Conservation (phyloP, 2,113 vertebrate species). For the Larimichthys crocea region DNA sequence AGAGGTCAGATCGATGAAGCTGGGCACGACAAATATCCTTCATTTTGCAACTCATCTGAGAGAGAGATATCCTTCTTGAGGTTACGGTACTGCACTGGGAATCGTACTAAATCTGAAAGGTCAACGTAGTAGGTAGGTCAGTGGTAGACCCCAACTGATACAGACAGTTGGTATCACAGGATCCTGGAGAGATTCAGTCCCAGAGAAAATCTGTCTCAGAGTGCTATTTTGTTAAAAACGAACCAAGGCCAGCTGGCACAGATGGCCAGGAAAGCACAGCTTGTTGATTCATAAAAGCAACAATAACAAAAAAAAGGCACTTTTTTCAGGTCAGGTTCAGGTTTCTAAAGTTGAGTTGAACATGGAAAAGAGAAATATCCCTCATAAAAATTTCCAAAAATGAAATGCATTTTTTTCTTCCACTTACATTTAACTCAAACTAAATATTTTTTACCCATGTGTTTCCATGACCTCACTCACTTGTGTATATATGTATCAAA, state of each 20-base stretch:
- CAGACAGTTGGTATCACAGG: not conserved
- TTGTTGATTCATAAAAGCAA: not conserved
- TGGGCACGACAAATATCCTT: too few relatives aligned
- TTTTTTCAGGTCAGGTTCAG: too few relatives aligned
- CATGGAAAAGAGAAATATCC: not conserved
- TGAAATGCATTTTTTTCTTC: not conserved
- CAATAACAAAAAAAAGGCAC: not conserved
- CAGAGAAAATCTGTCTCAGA: not conserved
- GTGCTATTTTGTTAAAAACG: too few relatives aligned
- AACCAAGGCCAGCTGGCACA: not conserved
- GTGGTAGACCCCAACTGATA: not conserved
- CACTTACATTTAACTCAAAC: not conserved
- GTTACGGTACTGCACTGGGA: not conserved
- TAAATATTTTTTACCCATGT: not conserved
- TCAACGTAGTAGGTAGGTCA: not conserved
- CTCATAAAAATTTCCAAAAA: not conserved
- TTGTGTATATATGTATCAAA: not conserved
- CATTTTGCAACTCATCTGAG: too few relatives aligned
- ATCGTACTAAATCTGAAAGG: not conserved
- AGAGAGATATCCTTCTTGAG: not conserved
- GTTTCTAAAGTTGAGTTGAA: not conserved
- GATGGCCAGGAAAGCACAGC: not conserved
- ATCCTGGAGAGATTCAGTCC: not conserved
- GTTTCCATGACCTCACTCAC: not conserved
- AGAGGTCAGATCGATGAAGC: not conserved